These are phyloP conservation scores for Burhinus oedicnemus DNA, from an alignment of 2,113 vertebrate species.

Conservation along the genomic window DNA sequence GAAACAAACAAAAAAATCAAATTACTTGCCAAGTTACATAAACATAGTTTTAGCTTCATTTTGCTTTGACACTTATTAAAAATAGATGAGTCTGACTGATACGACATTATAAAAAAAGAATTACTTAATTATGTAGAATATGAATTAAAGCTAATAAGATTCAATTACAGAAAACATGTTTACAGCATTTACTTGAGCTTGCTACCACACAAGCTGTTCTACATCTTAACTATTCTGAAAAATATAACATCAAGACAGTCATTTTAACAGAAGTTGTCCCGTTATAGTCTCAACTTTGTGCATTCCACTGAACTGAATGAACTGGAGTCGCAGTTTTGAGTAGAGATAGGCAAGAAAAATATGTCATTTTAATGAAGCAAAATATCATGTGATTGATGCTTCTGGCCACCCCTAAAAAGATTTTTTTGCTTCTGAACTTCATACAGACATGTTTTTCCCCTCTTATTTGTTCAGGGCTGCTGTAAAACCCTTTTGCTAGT, in stretches of 20 bases:
- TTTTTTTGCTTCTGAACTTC: not conserved
- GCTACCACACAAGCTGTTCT: slow-evolving; percentile 46
- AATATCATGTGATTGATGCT: not conserved
- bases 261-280: not conserved
- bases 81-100: slow-evolving; percentile 6
- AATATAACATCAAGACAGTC: not conserved
- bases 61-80: slow-evolving; percentile 5
- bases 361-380: not conserved
- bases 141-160: slow-evolving; percentile 52
- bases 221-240: not conserved
- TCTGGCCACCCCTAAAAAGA: not conserved
- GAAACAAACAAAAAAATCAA: not conserved
- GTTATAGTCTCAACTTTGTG: not conserved
- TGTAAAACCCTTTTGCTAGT: not conserved
- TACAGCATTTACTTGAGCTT: slow-evolving; percentile 45
- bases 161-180: slow-evolving; percentile 47
- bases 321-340: not conserved
- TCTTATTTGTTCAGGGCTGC: not conserved
- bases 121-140: slow-evolving; percentile 33
- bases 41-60: not conserved
- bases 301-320: not conserved
- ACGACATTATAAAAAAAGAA: not conserved
- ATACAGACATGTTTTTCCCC: rapidly evolving
- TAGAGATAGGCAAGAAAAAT: not conserved
- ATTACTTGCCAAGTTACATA: not conserved